These are phyloP conservation scores for Alexandromys fortis DNA, from an alignment of 2,113 vertebrate genomes.

Conservation along the genomic window DNA sequence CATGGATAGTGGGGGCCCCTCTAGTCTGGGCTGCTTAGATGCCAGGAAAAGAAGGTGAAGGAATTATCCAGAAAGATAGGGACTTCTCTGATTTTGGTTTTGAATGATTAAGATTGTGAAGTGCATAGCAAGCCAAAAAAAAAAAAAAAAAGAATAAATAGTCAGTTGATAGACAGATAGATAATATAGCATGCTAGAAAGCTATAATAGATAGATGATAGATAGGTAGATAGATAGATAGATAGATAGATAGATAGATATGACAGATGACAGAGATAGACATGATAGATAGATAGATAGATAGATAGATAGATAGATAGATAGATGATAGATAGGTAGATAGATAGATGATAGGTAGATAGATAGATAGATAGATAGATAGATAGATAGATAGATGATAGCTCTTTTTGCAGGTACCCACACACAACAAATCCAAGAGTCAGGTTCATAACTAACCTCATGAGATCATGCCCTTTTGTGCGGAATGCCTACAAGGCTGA, in stretches of 20 bases:
- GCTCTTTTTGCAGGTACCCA: not conserved
- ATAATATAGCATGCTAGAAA: not conserved
- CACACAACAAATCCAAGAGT: not conserved
- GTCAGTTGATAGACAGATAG: not conserved
- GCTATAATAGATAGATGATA: not conserved
- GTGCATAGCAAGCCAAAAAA: not conserved
- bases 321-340: not conserved
- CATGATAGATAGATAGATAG: not conserved
- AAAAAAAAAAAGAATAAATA: not conserved
- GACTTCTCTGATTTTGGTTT: not conserved
- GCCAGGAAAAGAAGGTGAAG: conserved; percentile 73
- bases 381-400: not conserved
- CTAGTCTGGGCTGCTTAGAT: conserved; percentile 50
- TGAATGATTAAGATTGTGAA: not conserved
- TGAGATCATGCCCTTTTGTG: not conserved
- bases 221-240: not conserved
- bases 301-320: not conserved
- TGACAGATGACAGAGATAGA: too few relatives aligned
- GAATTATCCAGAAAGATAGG: not conserved
- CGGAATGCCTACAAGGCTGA: not conserved
- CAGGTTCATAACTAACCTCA: not conserved
- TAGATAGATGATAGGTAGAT: too few relatives aligned
- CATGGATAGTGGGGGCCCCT: conserved; percentile 52
- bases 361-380: not conserved
- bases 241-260: not conserved